Percentiles rank a stretch among this genome's conserved stretches.
Evolutionary conservation across 2,113 vertebrate genomes (phyloP).

Genomic region (Labrus mixtus): DNA sequence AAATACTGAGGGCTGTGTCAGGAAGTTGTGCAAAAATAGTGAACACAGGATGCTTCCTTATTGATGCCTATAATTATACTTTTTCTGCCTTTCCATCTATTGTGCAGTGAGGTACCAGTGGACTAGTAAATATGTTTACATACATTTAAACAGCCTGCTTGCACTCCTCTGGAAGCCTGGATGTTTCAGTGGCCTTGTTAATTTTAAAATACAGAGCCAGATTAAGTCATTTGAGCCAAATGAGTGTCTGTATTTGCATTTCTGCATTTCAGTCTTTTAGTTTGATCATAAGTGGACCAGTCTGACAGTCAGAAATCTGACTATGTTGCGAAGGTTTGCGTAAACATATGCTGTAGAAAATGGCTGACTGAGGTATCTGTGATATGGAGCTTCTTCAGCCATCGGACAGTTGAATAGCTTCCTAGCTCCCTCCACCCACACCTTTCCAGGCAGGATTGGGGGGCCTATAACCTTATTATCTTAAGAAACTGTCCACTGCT

Average conservation of each 20-base stretch:
- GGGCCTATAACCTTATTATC: background rate
- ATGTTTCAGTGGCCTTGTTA: conserved; percentile 12
- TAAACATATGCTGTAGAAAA: too few species aligned
- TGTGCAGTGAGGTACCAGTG: conserved; percentile 56
- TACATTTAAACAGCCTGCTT: conserved; percentile 1
- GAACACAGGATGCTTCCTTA: conserved; percentile 70
- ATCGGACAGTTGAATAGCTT: background rate
- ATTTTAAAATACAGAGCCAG: conserved; percentile 14
- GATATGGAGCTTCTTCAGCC: background rate
- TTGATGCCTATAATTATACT: conserved; percentile 58
- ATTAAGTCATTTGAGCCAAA: background rate
- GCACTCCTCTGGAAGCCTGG: background rate
- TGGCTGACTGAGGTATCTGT: background rate
- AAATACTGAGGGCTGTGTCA: conserved; percentile 60
- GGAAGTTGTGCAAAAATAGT: conserved; percentile 77
- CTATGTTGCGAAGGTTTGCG: too few species aligned
- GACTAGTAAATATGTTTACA: conserved; percentile 51
- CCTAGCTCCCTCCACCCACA: background rate
- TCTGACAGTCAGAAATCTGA: too few species aligned
- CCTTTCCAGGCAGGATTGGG: background rate
- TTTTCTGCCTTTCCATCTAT: conserved; percentile 64
- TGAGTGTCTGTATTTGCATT: background rate
- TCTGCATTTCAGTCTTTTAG: background rate
- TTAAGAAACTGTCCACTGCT: background rate
- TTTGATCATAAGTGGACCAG: background rate